phyloP scores from a whole-genome alignment of 2,113 vertebrate species.

The Nestor notabilis region DNA sequence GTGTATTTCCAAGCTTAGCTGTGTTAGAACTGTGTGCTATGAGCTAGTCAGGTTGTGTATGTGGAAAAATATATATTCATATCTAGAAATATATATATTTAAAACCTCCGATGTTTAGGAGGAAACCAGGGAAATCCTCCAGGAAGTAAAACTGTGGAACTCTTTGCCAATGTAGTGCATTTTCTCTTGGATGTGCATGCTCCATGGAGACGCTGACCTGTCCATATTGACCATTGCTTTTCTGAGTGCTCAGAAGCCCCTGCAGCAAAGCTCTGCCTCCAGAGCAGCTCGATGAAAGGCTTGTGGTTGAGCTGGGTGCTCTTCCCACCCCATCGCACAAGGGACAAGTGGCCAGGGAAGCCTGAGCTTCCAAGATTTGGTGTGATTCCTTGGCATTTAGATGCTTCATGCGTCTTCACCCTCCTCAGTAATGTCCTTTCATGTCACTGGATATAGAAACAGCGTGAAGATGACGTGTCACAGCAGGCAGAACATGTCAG shows the following conservation, averaged over 20 bases:
- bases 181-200: neutral
- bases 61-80: slow-evolving; percentile 58
- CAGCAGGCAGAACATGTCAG: neutral
- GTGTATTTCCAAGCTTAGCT: slow-evolving; percentile 62
- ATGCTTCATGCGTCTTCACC: neutral
- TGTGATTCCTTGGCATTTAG: neutral
- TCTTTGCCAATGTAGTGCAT: slow-evolving; percentile 37
- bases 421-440: neutral
- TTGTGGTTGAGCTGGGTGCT: neutral
- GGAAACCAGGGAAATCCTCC: slow-evolving; percentile 50
- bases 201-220: neutral
- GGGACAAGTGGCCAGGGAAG: neutral
- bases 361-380: neutral
- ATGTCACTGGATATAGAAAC: neutral
- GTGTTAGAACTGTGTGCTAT: slow-evolving; percentile 68
- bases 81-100: slow-evolving; percentile 49
- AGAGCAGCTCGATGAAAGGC: neutral
- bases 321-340: neutral
- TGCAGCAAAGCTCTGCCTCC: neutral
- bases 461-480: neutral
- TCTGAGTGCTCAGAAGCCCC: slow-evolving; percentile 3
- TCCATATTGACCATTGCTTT: neutral
- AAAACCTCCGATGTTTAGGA: slow-evolving; percentile 39
- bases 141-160: slow-evolving; percentile 63
- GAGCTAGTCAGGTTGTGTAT: slow-evolving; percentile 68